Percentiles rank a stretch among this genome's conserved stretches.
phyloP scores from a whole-genome alignment of 1,140 invertebrate genomes.

The Aphelenchoides besseyi region DNA sequence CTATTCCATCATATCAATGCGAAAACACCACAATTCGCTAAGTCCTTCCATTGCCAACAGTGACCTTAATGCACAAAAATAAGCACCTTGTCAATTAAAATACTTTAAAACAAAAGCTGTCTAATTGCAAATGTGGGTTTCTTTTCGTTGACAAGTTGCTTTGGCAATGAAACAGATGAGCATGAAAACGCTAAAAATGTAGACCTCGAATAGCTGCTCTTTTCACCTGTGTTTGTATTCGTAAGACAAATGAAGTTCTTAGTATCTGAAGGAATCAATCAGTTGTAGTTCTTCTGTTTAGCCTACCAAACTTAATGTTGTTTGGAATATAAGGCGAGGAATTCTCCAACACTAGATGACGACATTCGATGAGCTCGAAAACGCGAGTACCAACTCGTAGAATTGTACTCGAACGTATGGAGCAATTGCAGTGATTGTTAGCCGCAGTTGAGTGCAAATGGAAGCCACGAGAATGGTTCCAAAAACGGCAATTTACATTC shows the following conservation, averaged over 20 bases:
- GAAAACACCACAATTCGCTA: too few species aligned
- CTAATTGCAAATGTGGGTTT: too few species aligned
- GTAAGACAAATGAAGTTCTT: constrained; percentile 66
- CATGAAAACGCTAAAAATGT: too few species aligned
- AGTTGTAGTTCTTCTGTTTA: background rate
- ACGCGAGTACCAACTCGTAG: constrained; percentile 65
- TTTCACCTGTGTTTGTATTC: constrained; percentile 97
- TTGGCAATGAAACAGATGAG: too few species aligned
- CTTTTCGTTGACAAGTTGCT: too few species aligned
- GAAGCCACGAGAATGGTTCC: too few species aligned
- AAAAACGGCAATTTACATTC: too few species aligned
- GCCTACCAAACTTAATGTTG: constrained; percentile 73
- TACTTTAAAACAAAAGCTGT: too few species aligned
- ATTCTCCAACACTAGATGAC: constrained; percentile 86
- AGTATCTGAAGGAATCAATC: constrained; percentile 16
- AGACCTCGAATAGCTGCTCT: constrained; percentile 91
- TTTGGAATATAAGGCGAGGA: constrained; percentile 77
- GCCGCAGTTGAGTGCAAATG: too few species aligned
- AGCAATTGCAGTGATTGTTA: constrained; percentile 70
- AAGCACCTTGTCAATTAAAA: background rate
- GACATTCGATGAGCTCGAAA: constrained; percentile 72
- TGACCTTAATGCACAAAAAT: background rate
- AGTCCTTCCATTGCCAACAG: too few species aligned
- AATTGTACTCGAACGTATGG: constrained; percentile 73
- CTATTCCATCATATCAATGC: too few species aligned